A percentile compares a stretch with the other conserved stretches of the same genome.
phyloP scores from a whole-genome alignment of 1,140 invertebrate genomes.

The Scylla paramamosain region DNA sequence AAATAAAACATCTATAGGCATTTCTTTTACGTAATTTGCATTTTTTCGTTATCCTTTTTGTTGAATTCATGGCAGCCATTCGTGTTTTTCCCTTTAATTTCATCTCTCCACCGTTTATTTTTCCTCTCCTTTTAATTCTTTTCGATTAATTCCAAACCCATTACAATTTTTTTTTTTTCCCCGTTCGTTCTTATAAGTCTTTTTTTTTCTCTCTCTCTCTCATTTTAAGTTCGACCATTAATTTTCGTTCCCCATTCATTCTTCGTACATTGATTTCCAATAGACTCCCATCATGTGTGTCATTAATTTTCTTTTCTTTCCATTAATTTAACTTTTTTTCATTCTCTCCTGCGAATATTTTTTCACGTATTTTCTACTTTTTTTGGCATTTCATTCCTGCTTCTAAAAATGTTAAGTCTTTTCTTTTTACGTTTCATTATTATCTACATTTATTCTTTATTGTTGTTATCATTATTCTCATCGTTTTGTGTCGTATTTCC shows the following conservation, averaged over 20 bases:
- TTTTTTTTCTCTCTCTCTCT: neutral
- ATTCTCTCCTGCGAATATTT: neutral
- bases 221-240: neutral
- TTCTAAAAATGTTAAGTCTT: no score
- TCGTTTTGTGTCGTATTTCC: neutral
- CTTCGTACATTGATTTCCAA: neutral
- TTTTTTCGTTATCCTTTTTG: no score
- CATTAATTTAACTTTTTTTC: neutral
- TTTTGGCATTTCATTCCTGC: neutral
- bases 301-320: neutral
- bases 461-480: no score
- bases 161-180: neutral
- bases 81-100: no score
- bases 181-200: no score
- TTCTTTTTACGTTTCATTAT: no score
- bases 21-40: no score
- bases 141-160: neutral
- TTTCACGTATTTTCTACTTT: neutral
- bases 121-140: neutral
- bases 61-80: no score
- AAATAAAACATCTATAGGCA: no score
- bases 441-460: no score
- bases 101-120: neutral
- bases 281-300: neutral
- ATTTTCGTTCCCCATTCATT: neutral